Conservation (phyloP, 1,140 invertebrate genomes). For the Achroia grisella region DNA sequence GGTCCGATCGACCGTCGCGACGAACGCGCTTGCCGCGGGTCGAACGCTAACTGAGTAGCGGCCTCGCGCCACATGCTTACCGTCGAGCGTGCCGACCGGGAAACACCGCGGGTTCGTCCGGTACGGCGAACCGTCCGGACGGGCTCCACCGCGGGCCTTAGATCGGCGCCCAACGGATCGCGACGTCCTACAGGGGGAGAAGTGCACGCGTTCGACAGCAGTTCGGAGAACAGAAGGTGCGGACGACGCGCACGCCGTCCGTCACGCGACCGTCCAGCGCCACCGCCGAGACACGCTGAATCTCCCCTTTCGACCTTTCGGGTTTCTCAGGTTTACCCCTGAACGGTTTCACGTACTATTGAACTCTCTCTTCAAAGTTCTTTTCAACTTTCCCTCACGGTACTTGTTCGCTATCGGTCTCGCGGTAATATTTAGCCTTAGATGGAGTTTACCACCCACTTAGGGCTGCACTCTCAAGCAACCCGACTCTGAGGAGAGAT, state of each 20-base stretch:
- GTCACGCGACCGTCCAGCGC: constrained; percentile 13
- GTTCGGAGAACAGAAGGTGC: too few species aligned
- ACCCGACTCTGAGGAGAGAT: constrained; percentile 83
- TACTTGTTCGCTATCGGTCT: constrained; percentile 94
- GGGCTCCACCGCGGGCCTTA: constrained; percentile 38
- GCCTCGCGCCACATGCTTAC: constrained; percentile 58
- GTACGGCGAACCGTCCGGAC: too few species aligned
- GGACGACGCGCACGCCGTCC: constrained; percentile 41
- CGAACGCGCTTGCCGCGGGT: constrained; percentile 36
- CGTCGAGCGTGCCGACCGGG: constrained; percentile 38
- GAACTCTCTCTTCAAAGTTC: constrained; percentile 92
- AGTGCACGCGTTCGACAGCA: constrained; percentile 64
- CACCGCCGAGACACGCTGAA: constrained; percentile 56
- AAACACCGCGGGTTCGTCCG: constrained; percentile 17
- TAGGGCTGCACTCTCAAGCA: constrained; percentile 90
- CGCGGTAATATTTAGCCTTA: constrained; percentile 89
- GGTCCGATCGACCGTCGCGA: constrained; percentile 39
- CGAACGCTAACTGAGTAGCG: constrained; percentile 40
- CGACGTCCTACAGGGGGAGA: constrained; percentile 54
- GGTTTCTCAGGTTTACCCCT: constrained; percentile 80
- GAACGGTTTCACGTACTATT: constrained; percentile 88
- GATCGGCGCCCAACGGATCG: constrained; percentile 43
- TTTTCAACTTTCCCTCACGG: constrained; percentile 94
- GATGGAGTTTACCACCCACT: constrained; percentile 89
- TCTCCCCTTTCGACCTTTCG: constrained; percentile 75